A percentile compares a stretch with the other conserved stretches of the same genome.
phyloP scores from a whole-genome alignment of 2,888 invertebrate genomes.

The Thereva unica region DNA sequence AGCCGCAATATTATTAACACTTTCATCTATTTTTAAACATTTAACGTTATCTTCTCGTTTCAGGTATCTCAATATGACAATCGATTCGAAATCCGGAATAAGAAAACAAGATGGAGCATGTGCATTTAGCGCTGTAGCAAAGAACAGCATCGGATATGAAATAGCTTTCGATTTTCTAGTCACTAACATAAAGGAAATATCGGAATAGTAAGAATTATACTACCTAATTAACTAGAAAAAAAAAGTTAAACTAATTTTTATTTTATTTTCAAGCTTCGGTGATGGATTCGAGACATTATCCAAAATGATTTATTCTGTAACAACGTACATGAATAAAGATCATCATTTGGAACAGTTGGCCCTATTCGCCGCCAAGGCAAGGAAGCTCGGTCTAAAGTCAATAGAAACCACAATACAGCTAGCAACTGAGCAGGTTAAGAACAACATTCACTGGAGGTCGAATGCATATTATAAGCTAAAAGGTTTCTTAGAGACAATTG shows the following conservation, averaged over 20 bases:
- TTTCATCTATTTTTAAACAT: background rate
- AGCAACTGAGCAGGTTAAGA: slow-evolving; percentile 57
- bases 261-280: slow-evolving; percentile 57
- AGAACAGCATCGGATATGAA: slow-evolving; percentile 63
- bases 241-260: background rate
- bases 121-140: slow-evolving; percentile 64
- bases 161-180: slow-evolving; percentile 65
- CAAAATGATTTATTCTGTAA: slow-evolving; percentile 61
- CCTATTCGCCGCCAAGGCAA: slow-evolving; percentile 51
- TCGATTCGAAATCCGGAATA: slow-evolving; percentile 61
- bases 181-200: slow-evolving; percentile 56
- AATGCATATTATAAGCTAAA: slow-evolving; percentile 56
- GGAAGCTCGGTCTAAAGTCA: slow-evolving; percentile 52
- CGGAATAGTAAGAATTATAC: slow-evolving; percentile 54
- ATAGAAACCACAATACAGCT: slow-evolving; percentile 53
- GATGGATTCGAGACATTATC: slow-evolving; percentile 62
- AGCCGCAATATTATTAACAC: too few species aligned
- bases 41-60: slow-evolving; percentile 24
- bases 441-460: slow-evolving; percentile 57
- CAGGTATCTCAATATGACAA: slow-evolving; percentile 61
- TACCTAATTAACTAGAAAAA: background rate
- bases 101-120: slow-evolving; percentile 66
- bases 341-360: slow-evolving; percentile 56
- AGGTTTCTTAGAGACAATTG: slow-evolving; percentile 53
- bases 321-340: slow-evolving; percentile 62